Percentiles rank a stretch among this genome's conserved stretches.
These are phyloP conservation scores for Emydoidea blandingii DNA, from an alignment of 2,797 vertebrate genomes.

Conservation along the genomic window DNA sequence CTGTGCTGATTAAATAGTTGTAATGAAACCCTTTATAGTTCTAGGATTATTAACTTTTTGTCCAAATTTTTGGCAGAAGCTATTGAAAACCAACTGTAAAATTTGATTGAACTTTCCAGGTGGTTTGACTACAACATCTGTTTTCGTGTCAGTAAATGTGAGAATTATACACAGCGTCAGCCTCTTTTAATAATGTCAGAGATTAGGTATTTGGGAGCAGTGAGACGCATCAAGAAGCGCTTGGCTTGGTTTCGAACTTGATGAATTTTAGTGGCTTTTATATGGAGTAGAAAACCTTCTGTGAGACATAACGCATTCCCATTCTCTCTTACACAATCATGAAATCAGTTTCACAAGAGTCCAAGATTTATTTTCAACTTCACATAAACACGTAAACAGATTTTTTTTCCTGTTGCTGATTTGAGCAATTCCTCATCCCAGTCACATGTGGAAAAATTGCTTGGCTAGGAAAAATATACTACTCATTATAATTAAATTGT, in stretches of 20 bases:
- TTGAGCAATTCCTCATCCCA: conserved; percentile 82
- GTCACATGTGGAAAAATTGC: conserved; percentile 83
- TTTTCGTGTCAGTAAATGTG: not conserved
- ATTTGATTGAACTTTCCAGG: conserved; percentile 31
- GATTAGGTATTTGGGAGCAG: not conserved
- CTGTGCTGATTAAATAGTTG: conserved; percentile 15
- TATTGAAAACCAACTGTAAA: conserved; percentile 57
- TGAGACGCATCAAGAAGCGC: not conserved
- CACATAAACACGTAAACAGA: conserved; percentile 38
- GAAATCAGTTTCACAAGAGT: not conserved
- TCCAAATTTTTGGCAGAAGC: not conserved
- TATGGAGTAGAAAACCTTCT: not conserved
- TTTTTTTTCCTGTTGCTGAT: conserved; percentile 36
- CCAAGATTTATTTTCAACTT: not conserved
- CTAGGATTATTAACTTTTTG: not conserved
- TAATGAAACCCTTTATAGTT: conserved; percentile 30
- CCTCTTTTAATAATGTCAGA: fast-evolving
- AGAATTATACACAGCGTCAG: not conserved
- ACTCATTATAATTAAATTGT: conserved; percentile 68
- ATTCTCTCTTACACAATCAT: fast-evolving
- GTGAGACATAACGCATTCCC: not conserved
- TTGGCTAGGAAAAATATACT: conserved; percentile 77
- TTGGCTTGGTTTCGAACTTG: not conserved
- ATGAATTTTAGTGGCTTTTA: not conserved
- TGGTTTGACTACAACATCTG: not conserved